A percentile compares a stretch with the other conserved stretches of the same genome.
phyloP scores from a whole-genome alignment of 2,113 vertebrate genomes.

The Albula goreensis region DNA sequence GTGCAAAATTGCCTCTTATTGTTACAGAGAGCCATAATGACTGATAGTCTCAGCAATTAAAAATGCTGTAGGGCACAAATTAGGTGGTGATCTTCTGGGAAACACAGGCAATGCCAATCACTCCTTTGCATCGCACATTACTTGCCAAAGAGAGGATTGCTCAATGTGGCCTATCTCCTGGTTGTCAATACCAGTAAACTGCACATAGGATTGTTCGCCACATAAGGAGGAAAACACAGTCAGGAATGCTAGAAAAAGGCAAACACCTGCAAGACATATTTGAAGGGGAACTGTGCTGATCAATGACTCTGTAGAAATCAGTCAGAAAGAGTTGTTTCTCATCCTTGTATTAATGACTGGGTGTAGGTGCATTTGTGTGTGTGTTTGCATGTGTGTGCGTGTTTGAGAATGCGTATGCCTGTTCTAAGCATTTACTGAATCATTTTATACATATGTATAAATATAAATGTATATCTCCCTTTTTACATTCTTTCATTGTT shows the following conservation, averaged over 20 bases:
- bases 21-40: background rate
- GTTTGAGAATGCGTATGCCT: background rate
- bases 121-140: background rate
- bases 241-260: background rate
- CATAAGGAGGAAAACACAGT: background rate
- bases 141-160: background rate
- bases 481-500: slow-evolving; percentile 9
- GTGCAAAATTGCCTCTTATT: background rate
- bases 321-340: background rate
- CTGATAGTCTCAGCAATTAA: background rate
- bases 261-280: background rate
- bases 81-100: background rate
- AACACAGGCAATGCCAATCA: background rate
- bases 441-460: slow-evolving; percentile 32
- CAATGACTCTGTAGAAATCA: background rate
- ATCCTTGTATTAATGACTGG: no score
- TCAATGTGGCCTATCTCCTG: background rate
- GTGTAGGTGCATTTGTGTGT: no score
- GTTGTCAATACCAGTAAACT: background rate
- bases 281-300: background rate
- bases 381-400: background rate
- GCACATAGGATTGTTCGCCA: background rate
- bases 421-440: slow-evolving; percentile 5
- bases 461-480: slow-evolving; percentile 18
- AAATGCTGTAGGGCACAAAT: background rate